Evolutionary conservation across 1,140 invertebrate species (phyloP), one percentile per base, ranked within the genome.

Genomic region (Potamilus streckersoni): DNA sequence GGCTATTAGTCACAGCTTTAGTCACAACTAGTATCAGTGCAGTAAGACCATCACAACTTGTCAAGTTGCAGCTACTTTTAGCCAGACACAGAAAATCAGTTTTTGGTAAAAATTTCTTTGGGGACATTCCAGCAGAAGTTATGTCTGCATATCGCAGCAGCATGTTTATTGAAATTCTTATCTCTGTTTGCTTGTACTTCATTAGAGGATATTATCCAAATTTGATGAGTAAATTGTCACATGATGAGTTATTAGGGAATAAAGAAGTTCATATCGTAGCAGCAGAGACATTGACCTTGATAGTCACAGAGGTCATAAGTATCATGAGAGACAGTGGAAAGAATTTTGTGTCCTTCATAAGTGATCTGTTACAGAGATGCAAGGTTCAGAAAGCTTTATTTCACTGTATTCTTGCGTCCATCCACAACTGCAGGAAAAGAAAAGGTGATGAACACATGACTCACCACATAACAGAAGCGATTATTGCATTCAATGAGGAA

Each of bases 301-400:
- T 96, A 76, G 93, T 95, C 82, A 93, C 93, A 4, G 95, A 96
- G 84, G 86, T 97, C 11, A 93, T 94, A 57, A 92, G 92, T n/a
- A 93, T 97, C 49, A 94, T 96, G n/a, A 93, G 93, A 72, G 95
- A 95, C 80, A 95, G 94, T 86, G 94, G 93, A 0, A 93, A 93
- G 82, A 95, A 94, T 55, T 94, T 97, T 84, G 93, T 94, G 31
- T 94, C 93, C 74, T 97, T 96, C 87, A 93, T 97, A 57, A 93
- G 93, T 69, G 95, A 96, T 89, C 89, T 97, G 74, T 89, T 97
- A 78, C 92, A 92, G 1, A 93, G 95, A 75, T 95, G 95, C 85
- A 96, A 96, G 90, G 92, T 97, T 38, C 96, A 97, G 89, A 96
- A 96, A 87, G 94, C 95, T n/a, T 91, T 96, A 49, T 91, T 97